Evolutionary conservation across 1,140 invertebrate genomes (phyloP).

Genomic region (Sitophilus oryzae): DNA sequence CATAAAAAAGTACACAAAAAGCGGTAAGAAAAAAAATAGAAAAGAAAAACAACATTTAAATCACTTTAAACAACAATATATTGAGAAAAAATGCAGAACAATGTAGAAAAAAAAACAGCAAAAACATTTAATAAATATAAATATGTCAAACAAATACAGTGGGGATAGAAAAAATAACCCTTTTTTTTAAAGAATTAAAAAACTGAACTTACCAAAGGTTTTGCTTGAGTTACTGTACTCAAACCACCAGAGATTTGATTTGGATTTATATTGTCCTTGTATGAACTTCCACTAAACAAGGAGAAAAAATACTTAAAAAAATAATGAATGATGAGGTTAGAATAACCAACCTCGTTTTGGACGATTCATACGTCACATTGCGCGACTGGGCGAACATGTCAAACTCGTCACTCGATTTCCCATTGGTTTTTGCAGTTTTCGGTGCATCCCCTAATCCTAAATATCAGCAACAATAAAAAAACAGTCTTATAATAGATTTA

Average conservation of each 20-base stretch:
- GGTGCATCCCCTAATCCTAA: conserved; percentile 17
- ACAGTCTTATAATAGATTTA: neutral
- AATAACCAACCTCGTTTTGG: conserved; percentile 66
- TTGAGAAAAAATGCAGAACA: neutral
- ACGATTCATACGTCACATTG: conserved; percentile 64
- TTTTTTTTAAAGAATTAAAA: too few species aligned
- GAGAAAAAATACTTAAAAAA: too few species aligned
- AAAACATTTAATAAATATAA: neutral
- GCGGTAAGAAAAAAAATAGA: conserved; percentile 33
- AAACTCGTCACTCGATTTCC: conserved; percentile 65
- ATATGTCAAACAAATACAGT: too few species aligned
- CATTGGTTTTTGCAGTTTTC: conserved; percentile 24
- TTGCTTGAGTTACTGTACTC: conserved; percentile 39
- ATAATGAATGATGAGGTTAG: too few species aligned
- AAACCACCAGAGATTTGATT: conserved; percentile 54
- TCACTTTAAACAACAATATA: conserved; percentile 32
- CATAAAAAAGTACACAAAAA: conserved; percentile 38
- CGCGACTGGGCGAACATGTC: conserved; percentile 89
- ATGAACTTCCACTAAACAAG: conserved; percentile 59
- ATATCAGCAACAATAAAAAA: neutral
- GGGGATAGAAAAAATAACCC: too few species aligned
- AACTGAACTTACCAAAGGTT: conserved; percentile 2
- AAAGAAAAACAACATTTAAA: conserved; percentile 25
- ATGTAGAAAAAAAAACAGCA: neutral
- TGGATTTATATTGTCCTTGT: conserved; percentile 65